A percentile compares a stretch with the other conserved stretches of the same genome.
Conservation (phyloP, 2,888 invertebrate genomes). For the Dasypogon diadema region DNA sequence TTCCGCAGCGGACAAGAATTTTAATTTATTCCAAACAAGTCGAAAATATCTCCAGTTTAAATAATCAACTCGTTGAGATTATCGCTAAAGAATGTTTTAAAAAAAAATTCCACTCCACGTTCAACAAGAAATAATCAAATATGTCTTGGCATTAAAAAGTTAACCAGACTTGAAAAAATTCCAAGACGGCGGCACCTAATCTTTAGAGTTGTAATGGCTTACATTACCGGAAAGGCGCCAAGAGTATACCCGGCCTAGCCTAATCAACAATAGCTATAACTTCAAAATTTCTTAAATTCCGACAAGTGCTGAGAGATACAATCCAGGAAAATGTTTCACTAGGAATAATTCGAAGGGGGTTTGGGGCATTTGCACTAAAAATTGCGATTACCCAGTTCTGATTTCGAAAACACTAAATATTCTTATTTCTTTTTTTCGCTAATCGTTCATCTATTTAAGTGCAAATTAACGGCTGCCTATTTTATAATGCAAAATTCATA, state of each 20-base stretch:
- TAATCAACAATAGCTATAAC: slow-evolving; percentile 12
- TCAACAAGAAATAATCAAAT: slow-evolving; percentile 21
- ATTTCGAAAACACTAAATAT: no score
- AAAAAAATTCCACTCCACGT: slow-evolving; percentile 33
- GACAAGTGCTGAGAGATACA: slow-evolving; percentile 21
- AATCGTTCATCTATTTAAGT: no score
- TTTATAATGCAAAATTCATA: no score
- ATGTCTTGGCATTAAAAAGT: neutral
- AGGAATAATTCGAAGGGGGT: no score
- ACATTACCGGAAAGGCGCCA: slow-evolving; percentile 28
- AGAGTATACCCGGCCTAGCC: slow-evolving; percentile 9
- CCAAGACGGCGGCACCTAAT: slow-evolving; percentile 35
- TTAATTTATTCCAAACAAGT: slow-evolving; percentile 45
- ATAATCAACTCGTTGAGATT: slow-evolving; percentile 25
- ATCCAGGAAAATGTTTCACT: neutral
- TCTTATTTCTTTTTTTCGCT: no score
- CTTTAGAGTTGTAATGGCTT: slow-evolving; percentile 4
- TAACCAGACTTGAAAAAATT: slow-evolving; percentile 43
- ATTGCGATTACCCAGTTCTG: no score
- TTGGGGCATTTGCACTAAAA: no score
- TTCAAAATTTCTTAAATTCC: slow-evolving; percentile 20
- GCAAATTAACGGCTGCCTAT: no score
- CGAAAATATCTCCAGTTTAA: slow-evolving; percentile 31
- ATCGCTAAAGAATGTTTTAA: slow-evolving; percentile 43
- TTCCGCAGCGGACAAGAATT: slow-evolving; percentile 14